Conservation (phyloP, 2,888 invertebrate genomes). For the Sesamia inferens region DNA sequence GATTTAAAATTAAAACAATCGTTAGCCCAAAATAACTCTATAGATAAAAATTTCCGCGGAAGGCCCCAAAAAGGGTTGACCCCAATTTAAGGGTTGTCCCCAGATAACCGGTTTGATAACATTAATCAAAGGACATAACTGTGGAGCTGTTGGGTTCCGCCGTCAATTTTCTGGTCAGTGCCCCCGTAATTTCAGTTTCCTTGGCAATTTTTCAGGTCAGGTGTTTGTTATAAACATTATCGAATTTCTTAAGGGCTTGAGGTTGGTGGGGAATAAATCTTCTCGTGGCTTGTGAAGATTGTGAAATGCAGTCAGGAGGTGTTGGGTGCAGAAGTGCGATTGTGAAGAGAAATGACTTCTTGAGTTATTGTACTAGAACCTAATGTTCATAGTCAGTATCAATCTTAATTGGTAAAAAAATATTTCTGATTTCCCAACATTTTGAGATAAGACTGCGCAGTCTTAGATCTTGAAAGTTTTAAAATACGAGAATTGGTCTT, state of each 20-base stretch:
- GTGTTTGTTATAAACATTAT: conserved; percentile 79
- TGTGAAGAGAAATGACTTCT: background rate
- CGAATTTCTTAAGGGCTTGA: conserved; percentile 50
- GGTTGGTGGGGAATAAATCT: conserved; percentile 52
- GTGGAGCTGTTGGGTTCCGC: conserved; percentile 70
- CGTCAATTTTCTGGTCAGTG: conserved; percentile 87
- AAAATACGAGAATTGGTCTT: too few relatives aligned
- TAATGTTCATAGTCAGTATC: too few relatives aligned
- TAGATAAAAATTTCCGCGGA: conserved; percentile 71
- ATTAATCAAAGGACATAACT: conserved; percentile 87
- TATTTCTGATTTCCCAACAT: too few relatives aligned
- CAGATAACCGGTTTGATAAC: conserved; percentile 86
- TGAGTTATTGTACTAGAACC: background rate
- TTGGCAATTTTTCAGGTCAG: conserved; percentile 84
- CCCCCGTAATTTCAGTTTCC: conserved; percentile 85
- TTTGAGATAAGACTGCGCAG: too few relatives aligned
- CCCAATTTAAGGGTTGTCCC: conserved; percentile 80
- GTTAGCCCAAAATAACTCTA: conserved; percentile 60
- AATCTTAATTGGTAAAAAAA: too few relatives aligned
- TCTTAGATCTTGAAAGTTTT: too few relatives aligned
- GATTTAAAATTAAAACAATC: conserved; percentile 61
- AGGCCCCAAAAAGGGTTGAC: conserved; percentile 72
- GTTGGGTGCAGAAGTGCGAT: conserved; percentile 16
- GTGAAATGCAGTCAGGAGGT: conserved; percentile 28
- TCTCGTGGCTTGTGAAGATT: conserved; percentile 30